Conservation (phyloP, 2,888 invertebrate species). For the Sthenelais limicola region DNA sequence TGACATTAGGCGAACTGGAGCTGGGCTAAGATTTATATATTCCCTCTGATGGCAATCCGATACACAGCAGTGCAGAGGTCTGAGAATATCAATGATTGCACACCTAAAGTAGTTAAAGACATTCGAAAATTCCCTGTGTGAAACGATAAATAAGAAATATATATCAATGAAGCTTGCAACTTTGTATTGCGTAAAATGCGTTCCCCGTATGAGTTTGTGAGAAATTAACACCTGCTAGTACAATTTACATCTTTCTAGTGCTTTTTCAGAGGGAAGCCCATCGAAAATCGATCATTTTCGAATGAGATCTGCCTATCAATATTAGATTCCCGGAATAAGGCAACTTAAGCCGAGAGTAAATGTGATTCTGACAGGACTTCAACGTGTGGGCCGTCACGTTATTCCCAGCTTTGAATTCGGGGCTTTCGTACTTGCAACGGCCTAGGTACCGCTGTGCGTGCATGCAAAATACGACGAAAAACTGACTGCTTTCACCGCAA, state of each 20-base stretch:
- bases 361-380: constrained; percentile 14
- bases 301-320: constrained; percentile 29
- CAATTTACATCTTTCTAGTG: no score
- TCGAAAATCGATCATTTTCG: constrained; percentile 24
- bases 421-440: not conserved
- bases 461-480: not conserved
- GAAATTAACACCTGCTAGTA: no score
- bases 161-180: no score
- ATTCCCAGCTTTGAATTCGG: constrained; percentile 9
- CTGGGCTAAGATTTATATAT: no score
- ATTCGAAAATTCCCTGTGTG: no score
- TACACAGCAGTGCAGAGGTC: no score
- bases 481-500: not conserved
- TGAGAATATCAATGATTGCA: no score
- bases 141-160: not conserved
- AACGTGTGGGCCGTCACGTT: constrained; percentile 22
- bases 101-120: no score
- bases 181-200: no score
- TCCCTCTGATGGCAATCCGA: no score
- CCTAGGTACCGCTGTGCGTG: not conserved
- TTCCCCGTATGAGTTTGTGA: no score
- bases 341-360: constrained; percentile 2
- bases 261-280: not conserved
- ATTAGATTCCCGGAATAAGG: constrained; percentile 17
- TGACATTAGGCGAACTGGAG: no score